Evolutionary conservation across 2,888 invertebrate genomes (phyloP).

Genomic region (Lacanobia wlatinum): DNA sequence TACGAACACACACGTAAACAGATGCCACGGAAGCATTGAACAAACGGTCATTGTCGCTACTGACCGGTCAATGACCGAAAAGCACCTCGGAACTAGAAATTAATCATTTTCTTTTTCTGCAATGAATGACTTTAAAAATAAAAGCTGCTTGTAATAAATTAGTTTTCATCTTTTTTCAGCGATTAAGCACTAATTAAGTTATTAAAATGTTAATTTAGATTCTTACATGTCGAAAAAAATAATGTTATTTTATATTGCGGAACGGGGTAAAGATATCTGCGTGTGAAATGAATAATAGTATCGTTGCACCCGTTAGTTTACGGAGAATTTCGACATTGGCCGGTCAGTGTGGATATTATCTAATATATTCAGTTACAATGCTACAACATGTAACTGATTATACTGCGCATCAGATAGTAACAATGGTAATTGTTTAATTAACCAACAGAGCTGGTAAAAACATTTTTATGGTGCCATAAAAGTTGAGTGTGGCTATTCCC

Average conservation of each 20-base stretch:
- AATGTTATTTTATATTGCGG: constrained; percentile 29
- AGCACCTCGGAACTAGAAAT: constrained; percentile 8
- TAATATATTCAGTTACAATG: constrained; percentile 36
- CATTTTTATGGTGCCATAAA: constrained; percentile 65
- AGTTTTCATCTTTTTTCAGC: constrained; percentile 23
- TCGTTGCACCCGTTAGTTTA: constrained; percentile 29
- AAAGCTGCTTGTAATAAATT: constrained; percentile 10
- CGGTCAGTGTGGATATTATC: constrained; percentile 43
- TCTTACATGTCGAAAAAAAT: constrained; percentile 5
- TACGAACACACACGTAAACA: constrained; percentile 43
- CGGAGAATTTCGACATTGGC: constrained; percentile 16
- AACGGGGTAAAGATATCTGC: constrained; percentile 26
- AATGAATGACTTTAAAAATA: constrained; percentile 32
- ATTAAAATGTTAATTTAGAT: constrained; percentile 57
- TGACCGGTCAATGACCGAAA: constrained; percentile 55
- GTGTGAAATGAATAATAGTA: constrained; percentile 43
- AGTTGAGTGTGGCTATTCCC: constrained; percentile 59
- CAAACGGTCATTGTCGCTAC: constrained; percentile 39
- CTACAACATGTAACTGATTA: constrained; percentile 52
- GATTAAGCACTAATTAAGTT: constrained; percentile 60
- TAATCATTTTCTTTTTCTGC: constrained; percentile 23
- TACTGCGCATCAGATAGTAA: constrained; percentile 53
- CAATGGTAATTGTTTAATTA: constrained; percentile 70
- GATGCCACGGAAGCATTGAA: constrained; percentile 53
- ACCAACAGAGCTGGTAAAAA: constrained; percentile 64